A percentile compares a stretch with the other conserved stretches of the same genome.
Conservation (phyloP, 2,797 vertebrate genomes). For the Myotis myotis region DNA sequence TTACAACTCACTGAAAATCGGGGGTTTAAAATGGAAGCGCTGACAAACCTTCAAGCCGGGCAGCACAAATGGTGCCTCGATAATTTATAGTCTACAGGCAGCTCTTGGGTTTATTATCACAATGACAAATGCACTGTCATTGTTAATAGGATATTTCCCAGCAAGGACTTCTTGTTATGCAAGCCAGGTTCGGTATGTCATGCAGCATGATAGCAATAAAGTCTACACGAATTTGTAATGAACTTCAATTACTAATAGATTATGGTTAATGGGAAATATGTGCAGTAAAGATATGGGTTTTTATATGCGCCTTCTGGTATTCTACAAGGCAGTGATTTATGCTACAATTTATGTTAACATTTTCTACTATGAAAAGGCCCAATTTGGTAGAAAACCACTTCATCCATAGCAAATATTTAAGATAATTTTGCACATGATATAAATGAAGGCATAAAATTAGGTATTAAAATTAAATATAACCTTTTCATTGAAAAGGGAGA, state of each 20-base stretch:
- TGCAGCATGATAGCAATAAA: conserved; percentile 91
- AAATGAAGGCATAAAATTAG: conserved; percentile 85
- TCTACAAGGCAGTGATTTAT: conserved; percentile 88
- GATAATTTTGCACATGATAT: conserved; percentile 83
- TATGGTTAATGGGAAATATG: conserved; percentile 95
- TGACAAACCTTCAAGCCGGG: conserved; percentile 85
- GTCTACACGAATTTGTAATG: conserved; percentile 96
- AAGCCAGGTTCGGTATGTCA: conserved; percentile 92
- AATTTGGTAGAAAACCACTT: conserved; percentile 83
- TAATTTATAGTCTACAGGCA: conserved; percentile 90
- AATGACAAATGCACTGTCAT: conserved; percentile 96
- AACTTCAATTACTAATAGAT: conserved; percentile 98
- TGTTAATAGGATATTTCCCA: conserved; percentile 91
- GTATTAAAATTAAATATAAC: conserved; percentile 84
- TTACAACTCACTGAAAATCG: conserved; percentile 82
- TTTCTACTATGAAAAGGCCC: conserved; percentile 76
- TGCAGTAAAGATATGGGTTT: conserved; percentile 90
- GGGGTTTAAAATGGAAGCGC: conserved; percentile 82
- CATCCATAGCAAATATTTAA: conserved; percentile 86
- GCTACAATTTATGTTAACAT: conserved; percentile 87
- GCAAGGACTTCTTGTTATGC: conserved; percentile 93
- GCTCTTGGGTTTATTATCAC: conserved; percentile 94
- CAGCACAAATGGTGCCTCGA: conserved; percentile 82
- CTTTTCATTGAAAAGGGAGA: conserved; percentile 82
- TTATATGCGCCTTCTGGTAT: conserved; percentile 87